A percentile compares a stretch with the other conserved stretches of the same genome.
Evolutionary conservation across 2,797 vertebrate species (phyloP).

Genomic region (Neosalanx taihuensis): DNA sequence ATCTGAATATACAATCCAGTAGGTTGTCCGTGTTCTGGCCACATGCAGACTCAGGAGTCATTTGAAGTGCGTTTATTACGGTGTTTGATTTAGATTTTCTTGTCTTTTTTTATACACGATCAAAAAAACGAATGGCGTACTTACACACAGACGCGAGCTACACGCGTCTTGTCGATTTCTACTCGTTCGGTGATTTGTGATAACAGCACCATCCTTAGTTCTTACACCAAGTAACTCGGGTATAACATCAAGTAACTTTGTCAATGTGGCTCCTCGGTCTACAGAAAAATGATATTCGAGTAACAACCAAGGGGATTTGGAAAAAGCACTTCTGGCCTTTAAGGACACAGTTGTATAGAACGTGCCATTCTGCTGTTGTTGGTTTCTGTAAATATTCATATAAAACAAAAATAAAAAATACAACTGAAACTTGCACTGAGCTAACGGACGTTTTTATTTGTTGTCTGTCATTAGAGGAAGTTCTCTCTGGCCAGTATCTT

Average conservation of each 20-base stretch:
- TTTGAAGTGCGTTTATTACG: constrained; percentile 43
- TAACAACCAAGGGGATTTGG: constrained; percentile 48
- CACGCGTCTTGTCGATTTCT: constrained; percentile 28
- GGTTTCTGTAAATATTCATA: constrained; percentile 75
- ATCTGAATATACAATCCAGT: constrained; percentile 13
- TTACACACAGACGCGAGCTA: constrained; percentile 16
- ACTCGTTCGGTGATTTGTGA: constrained; percentile 32
- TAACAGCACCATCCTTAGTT: constrained; percentile 27
- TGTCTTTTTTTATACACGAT: constrained; percentile 1
- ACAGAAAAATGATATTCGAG: constrained; percentile 44
- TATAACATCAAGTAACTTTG: constrained; percentile 47
- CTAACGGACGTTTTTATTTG: constrained; percentile 7
- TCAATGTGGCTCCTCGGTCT: constrained; percentile 50
- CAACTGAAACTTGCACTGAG: constrained; percentile 72
- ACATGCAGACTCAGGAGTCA: constrained; percentile 50
- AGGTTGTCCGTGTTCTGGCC: neutral
- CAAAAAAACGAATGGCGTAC: neutral
- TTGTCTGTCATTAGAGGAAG: neutral
- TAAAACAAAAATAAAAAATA: constrained; percentile 55
- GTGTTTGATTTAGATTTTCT: constrained; percentile 25
- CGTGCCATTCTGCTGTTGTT: constrained; percentile 46
- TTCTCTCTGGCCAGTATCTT: neutral
- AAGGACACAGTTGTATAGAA: constrained; percentile 41
- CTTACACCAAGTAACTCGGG: constrained; percentile 60
- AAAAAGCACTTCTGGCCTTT: constrained; percentile 42